Percentiles rank a stretch among this genome's conserved stretches.
phyloP scores from a whole-genome alignment of 2,113 vertebrate species.

The Toxostoma redivivum region DNA sequence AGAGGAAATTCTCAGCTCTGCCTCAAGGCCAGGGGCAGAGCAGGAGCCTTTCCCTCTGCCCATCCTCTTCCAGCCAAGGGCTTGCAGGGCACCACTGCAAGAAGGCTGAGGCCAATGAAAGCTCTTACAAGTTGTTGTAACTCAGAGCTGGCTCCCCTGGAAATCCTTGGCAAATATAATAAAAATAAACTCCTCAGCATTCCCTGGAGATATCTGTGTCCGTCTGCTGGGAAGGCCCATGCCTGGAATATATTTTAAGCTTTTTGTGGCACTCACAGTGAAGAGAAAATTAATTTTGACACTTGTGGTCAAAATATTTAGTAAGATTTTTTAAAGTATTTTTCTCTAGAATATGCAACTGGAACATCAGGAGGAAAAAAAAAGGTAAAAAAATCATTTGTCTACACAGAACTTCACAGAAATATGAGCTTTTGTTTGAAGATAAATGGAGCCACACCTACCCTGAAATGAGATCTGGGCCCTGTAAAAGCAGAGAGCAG shows the following conservation, averaged over 20 bases:
- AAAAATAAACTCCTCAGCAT: neutral
- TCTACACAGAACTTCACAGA: neutral
- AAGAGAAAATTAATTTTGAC: neutral
- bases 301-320: neutral
- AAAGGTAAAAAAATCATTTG: neutral
- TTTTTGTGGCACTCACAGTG: neutral
- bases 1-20: neutral
- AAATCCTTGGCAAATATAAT: neutral
- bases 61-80: neutral
- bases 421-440: neutral
- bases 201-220: neutral
- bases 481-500: neutral
- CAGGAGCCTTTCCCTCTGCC: neutral
- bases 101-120: neutral
- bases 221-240: neutral
- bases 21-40: neutral
- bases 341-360: neutral
- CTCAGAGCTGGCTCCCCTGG: neutral
- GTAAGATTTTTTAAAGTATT: neutral
- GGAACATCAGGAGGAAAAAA: fast-evolving
- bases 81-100: neutral
- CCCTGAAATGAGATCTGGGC: neutral
- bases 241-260: neutral
- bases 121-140: neutral
- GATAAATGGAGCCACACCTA: neutral